Evolutionary conservation across 1,140 invertebrate species (phyloP), one percentile per base, ranked within the genome.

Genomic region (Lanistes nyassanus): DNA sequence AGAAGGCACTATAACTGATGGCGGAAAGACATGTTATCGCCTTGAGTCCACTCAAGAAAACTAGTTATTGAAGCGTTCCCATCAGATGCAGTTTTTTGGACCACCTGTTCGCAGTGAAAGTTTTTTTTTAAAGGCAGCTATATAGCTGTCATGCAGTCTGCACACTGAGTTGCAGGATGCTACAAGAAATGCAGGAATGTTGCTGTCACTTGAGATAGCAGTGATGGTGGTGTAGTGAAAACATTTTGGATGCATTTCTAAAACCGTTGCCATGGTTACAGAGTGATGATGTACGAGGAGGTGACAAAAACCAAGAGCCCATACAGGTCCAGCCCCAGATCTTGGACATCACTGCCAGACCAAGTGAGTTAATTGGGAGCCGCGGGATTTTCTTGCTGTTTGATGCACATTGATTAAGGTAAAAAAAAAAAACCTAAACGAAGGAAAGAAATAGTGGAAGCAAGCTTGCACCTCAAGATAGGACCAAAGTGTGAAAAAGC

Each of bases 281-380:
- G 85, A 75, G 86, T 80, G 72, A 80, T 19, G 65, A 74, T 26
- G 79, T 83, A 7, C 78, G 77, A 66, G 79, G 85, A 78, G 80
- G 85, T 3, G 83, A 79, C 21, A 76, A 76, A 21, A 79, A 70
- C 36, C 83, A 84, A 31, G 92, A 94, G 74, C 93, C 95, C 60
- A 93, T 96, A 6, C 95, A 97, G 89, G 93, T 97, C 60, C 93
- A 92, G 83, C 96, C 95, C 0, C 96, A 97, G 87, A 90, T 92
- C 83, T 92, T 96, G 23, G 91, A 91, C 69, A 89, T 97, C 2
- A 93, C 94, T 84, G 88, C 97, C 39, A 91, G 95, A 87, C 94
- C 95, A 88, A 95, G 94, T 95, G 90, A 92, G 92, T 92, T 58
- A 36, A 65, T 34, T 11, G n/a, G n/a, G n/a, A n/a, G n/a, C n/a